Base-by-base conservation (phyloP, 2,888 invertebrate species). In the Timandra comae region DNA sequence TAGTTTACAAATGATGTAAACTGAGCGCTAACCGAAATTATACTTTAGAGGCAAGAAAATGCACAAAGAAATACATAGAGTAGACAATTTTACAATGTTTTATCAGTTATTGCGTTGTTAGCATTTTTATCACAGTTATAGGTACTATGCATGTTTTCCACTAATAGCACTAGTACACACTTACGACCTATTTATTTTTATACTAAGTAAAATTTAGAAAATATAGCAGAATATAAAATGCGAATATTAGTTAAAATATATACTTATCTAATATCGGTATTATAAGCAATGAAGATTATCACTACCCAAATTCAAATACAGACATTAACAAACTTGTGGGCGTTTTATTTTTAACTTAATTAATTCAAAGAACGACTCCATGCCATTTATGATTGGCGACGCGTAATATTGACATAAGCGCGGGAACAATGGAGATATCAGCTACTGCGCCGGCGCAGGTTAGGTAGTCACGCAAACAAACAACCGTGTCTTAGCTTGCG, bases 1-100 rank as follows among this genome's bases (percentile, higher is more conserved):
- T 54, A 52, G 49, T 61, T 51, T 51, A 63, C 71, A 66, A 82
- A 64, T 84, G 82, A 71, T 74, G 69, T 66, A 62, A 75, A 71
- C 42, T 49, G 70, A 63, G 64, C 66, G 67, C 62, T 67, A 63
- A 70, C 80, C 73, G 71, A 82, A 84, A 84, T 76, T 82, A 82
- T 81, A 81, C 68, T 60, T 64, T 50, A n/a, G 64, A 47, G 62
- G 46, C 62, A 55, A 47, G 57, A 57, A 56, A 43, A 43, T 41
- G 76, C 49, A 72, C 65, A 71, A 51, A 35, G 59, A 38, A 63
- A 62, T 35, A 50, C 26, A 13, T 46, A 36, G 77, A 77, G 70
- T 51, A 38, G 66, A 29, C n/a, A n/a, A n/a, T n/a, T n/a, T n/a
- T n/a, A n/a, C n/a, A n/a, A n/a, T n/a, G n/a, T n/a, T n/a, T n/a